phyloP scores from a whole-genome alignment of 1,140 invertebrate genomes.

The Drosophila obscura region DNA sequence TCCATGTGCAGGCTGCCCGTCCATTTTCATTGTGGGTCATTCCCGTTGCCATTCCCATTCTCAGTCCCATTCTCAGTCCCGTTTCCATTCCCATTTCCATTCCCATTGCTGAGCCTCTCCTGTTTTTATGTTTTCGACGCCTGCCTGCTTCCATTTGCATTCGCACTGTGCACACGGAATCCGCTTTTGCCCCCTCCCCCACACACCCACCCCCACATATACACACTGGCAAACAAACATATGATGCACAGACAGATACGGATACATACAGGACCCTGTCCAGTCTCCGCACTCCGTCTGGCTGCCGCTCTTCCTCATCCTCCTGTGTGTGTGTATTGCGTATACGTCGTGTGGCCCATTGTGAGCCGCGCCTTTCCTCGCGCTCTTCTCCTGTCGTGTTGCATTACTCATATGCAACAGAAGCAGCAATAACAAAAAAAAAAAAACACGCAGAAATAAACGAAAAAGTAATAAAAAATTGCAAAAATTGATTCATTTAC shows the following conservation, averaged over 20 bases:
- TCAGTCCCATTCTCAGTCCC: conserved; percentile 41
- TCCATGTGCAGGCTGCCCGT: conserved; percentile 54
- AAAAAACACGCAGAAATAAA: conserved; percentile 19
- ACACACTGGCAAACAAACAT: conserved; percentile 12
- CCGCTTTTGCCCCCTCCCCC: conserved; percentile 64
- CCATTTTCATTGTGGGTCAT: conserved; percentile 80
- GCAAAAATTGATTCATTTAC: conserved; percentile 76
- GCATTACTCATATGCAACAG: conserved; percentile 72
- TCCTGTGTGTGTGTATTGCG: conserved; percentile 50
- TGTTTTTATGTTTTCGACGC: conserved; percentile 70
- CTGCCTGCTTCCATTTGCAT: conserved; percentile 62
- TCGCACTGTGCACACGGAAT: conserved; percentile 62
- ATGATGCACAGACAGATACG: conserved; percentile 25
- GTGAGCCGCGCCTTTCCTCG: conserved; percentile 65
- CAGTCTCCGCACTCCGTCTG: conserved; percentile 26
- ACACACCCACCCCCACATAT: conserved; percentile 19
- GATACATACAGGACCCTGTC: conserved; percentile 56
- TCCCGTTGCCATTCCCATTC: conserved; percentile 60
- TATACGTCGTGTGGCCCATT: conserved; percentile 76
- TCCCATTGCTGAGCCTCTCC: conserved; percentile 21
- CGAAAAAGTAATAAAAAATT: conserved; percentile 65
- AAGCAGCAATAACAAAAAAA: conserved; percentile 18
- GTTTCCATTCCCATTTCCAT: conserved; percentile 25
- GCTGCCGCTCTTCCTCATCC: neutral
- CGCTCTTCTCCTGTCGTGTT: conserved; percentile 49